These are phyloP conservation scores for Ammodytes marinus DNA, from an alignment of 2,113 vertebrate genomes.

Conservation along the genomic window DNA sequence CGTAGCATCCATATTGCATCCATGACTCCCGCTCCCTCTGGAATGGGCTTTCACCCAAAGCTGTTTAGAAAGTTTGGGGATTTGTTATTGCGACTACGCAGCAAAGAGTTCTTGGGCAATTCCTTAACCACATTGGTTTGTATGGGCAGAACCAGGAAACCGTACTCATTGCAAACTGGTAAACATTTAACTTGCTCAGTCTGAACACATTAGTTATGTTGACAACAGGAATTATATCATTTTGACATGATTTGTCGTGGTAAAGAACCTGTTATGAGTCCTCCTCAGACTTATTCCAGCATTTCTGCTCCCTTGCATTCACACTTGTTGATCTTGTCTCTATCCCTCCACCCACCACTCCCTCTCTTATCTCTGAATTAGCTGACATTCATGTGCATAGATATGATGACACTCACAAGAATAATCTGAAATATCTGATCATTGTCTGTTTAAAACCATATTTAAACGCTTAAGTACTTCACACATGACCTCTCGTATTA, in stretches of 20 bases:
- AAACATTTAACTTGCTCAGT: background rate
- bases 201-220: constrained; percentile 11
- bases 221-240: background rate
- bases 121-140: constrained; percentile 28
- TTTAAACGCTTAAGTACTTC: constrained; percentile 24
- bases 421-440: constrained; percentile 18
- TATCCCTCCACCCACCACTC: background rate
- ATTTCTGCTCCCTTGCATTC: background rate
- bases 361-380: background rate
- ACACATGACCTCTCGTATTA: background rate
- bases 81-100: background rate
- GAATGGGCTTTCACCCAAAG: background rate
- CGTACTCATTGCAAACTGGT: background rate
- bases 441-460: background rate
- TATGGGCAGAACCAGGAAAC: constrained; percentile 9
- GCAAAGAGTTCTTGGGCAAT: background rate
- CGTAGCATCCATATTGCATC: background rate
- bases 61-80: background rate
- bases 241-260: background rate
- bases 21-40: background rate
- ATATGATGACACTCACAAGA: background rate
- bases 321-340: background rate
- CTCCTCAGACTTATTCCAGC: background rate
- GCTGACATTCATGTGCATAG: background rate
- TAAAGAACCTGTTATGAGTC: background rate